Base-by-base conservation (phyloP, 2,888 invertebrate species). In the Megamerina dolium region DNA sequence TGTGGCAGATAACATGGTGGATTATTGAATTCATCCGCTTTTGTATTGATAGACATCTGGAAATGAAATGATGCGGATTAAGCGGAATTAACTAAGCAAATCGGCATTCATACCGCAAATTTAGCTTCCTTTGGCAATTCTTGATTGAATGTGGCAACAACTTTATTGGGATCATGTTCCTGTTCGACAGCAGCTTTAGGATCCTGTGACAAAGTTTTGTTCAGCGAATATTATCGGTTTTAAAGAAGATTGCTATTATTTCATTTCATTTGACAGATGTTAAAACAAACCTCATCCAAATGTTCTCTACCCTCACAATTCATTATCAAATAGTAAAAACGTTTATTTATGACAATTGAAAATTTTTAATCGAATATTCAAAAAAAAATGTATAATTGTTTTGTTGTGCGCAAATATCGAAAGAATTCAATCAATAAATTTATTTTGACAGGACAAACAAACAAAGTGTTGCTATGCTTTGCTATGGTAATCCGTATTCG, bases 1-100 rank as follows among this genome's bases (percentile, higher is more conserved):
- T 78, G 78, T 1, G 80, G 79, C 43, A 80, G 60, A 58, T 79
- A 80, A 35, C 76, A 76, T 0, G 77, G 74, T 2, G 70, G 66
- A 51, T 63, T 63, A 18, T 58, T 57, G 10, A 58, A 55, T 21
- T 63, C 59, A 43, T 68, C 66, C 1, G 50, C 59, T 18, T 61
- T 51, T 1, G 65, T 56, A 47, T 67, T 48, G 18, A 55, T 32
- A 9, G 47, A 16, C 30, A 43, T 34, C 54, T 54, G n/a, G 26
- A 35, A 18, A 39, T n/a, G 35, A n/a, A n/a, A n/a, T n/a, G 9
- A 10, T 23, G 19, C 9, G 18, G 17, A 14, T 3, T 12, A 36
- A 21, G 3, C 20, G 4, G 32, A 27, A 12, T 35, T 4, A 12
- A 17, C 20, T 27, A 5, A 12, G 10, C 14, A 31, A 27, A 14